Percentiles rank a stretch among this genome's conserved stretches.
phyloP scores from a whole-genome alignment of 2,797 vertebrate genomes.

The Prionace glauca region DNA sequence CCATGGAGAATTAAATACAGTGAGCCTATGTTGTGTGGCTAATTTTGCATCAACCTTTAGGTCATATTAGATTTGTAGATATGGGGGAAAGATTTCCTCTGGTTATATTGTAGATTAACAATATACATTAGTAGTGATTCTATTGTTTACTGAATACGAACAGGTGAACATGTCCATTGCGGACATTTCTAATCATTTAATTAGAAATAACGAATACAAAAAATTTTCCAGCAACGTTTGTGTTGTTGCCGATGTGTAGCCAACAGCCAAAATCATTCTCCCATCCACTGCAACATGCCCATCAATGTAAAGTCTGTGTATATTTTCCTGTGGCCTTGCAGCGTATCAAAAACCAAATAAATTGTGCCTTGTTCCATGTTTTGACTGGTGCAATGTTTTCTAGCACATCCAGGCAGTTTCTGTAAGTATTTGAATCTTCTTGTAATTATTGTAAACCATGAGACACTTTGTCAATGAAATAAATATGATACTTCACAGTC shows the following conservation, averaged over 20 bases:
- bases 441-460: background rate
- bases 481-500: conserved; percentile 6
- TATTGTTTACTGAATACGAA: background rate
- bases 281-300: background rate
- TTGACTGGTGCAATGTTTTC: background rate
- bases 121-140: background rate
- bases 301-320: background rate
- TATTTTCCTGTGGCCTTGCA: background rate
- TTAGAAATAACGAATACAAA: background rate
- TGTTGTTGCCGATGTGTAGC: background rate
- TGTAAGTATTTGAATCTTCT: conserved; percentile 3
- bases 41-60: background rate
- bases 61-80: background rate
- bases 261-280: no score
- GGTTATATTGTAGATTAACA: background rate
- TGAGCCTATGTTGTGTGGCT: background rate
- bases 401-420: background rate
- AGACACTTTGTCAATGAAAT: background rate
- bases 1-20: background rate
- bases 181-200: background rate
- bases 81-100: background rate
- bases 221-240: background rate
- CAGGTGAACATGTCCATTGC: background rate
- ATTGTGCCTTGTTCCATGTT: background rate
- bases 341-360: background rate